Evolutionary conservation across 2,888 invertebrate genomes (phyloP), one percentile per base, ranked within the genome.

Genomic region (Synanthedon andrenaeformis): DNA sequence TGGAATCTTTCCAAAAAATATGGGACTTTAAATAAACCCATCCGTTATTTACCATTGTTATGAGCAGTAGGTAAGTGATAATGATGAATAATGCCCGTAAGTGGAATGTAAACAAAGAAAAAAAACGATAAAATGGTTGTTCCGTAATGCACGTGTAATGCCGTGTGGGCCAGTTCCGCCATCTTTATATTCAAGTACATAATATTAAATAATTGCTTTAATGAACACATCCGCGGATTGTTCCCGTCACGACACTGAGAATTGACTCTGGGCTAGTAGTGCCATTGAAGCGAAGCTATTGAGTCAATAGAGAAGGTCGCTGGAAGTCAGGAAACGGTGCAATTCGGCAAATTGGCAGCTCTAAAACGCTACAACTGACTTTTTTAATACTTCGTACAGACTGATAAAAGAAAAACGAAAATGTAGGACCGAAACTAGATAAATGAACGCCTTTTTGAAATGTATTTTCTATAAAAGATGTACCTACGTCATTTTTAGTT

Each of bases 161-260:
- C 61, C 64, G 64, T 64, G 62, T 64, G 66, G 67, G 67, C 66
- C 59, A 67, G 67, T 65, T 72, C 64, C 72, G 70, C 67, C 74
- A 75, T 72, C 76, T 75, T 77, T 74, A 76, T 70, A 71, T 74
- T 76, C 69, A 74, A 74, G 73, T 76, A n/a, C n/a, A n/a, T n/a
- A 17, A 17, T 17, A 79, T 72, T 74, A 79, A 75, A 76, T 76
- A 74, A 79, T 53, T 53, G 49, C 61, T 63, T 62, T 69, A 79
- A 79, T 79, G 66, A 70, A 63, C 57, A 69, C 76, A 74, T 79
- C 80, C 79, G 74, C 67, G 63, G 57, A 56, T 54, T 59, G 76
- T 74, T 77, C 77, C 78, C 69, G 81, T 74, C 76, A 74, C 70
- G 72, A 53, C 54, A 54, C 53, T 57, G 60, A 60, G 61, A 64